Conservation (phyloP, 2,797 vertebrate genomes). For the Cryptoblepharus egeriae region DNA sequence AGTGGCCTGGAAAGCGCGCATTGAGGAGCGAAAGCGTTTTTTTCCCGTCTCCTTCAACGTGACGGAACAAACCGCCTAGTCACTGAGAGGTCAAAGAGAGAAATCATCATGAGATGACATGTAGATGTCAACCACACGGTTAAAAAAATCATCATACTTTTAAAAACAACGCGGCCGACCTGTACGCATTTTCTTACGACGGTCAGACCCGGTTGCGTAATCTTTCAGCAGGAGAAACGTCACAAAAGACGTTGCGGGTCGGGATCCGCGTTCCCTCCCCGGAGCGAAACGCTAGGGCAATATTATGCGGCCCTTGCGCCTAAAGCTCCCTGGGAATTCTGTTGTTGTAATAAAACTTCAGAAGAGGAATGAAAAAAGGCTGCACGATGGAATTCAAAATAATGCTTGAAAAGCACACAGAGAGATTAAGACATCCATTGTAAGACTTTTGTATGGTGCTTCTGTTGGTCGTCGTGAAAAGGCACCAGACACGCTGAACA, state of each 20-base stretch:
- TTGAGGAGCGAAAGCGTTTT: constrained; percentile 89
- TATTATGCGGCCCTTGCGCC: constrained; percentile 85
- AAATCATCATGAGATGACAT: constrained; percentile 85
- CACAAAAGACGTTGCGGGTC: constrained; percentile 77
- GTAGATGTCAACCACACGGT: constrained; percentile 78
- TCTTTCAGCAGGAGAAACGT: constrained; percentile 75
- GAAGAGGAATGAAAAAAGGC: constrained; percentile 79
- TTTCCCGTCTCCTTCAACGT: constrained; percentile 81
- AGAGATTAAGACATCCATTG: constrained; percentile 87
- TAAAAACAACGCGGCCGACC: constrained; percentile 62
- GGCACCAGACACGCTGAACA: constrained; percentile 80
- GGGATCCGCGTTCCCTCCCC: constrained; percentile 72
- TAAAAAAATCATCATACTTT: constrained; percentile 72
- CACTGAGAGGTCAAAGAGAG: constrained; percentile 85
- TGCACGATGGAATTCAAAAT: constrained; percentile 83
- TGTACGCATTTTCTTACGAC: constrained; percentile 74
- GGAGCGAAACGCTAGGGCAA: constrained; percentile 80
- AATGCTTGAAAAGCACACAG: constrained; percentile 84
- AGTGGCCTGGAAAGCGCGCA: constrained; percentile 89
- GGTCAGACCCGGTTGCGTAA: constrained; percentile 66
- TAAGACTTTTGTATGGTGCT: constrained; percentile 84
- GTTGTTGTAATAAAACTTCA: constrained; percentile 84
- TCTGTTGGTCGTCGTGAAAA: constrained; percentile 82
- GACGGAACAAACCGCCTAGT: constrained; percentile 89
- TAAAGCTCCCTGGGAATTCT: constrained; percentile 88